A percentile compares a stretch with the other conserved stretches of the same genome.
phyloP scores from a whole-genome alignment of 2,888 invertebrate genomes.

The Hyposoter didymator region DNA sequence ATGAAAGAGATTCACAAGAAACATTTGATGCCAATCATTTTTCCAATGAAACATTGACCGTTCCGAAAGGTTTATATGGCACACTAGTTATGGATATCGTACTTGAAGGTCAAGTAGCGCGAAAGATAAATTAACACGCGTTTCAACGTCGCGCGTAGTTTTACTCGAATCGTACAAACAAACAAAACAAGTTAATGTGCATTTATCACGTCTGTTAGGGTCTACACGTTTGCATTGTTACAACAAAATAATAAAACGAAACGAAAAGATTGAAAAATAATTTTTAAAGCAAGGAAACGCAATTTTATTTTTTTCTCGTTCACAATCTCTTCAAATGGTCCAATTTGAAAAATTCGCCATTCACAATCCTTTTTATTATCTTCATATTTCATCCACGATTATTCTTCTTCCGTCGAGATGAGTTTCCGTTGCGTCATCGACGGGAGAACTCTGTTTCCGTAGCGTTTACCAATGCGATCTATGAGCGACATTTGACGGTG shows the following conservation, averaged over 20 bases:
- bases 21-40: constrained; percentile 14
- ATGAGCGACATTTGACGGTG: constrained; percentile 80
- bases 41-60: constrained; percentile 24
- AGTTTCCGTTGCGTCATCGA: constrained; percentile 75
- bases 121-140: constrained; percentile 36
- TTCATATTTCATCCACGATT: constrained; percentile 12
- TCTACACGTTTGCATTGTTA: constrained; percentile 71
- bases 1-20: neutral
- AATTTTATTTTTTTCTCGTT: neutral
- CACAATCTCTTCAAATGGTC: neutral
- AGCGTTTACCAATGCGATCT: constrained; percentile 80
- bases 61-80: constrained; percentile 34
- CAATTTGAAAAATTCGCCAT: constrained; percentile 4
- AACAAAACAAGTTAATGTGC: constrained; percentile 70
- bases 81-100: constrained; percentile 36
- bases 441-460: constrained; percentile 80
- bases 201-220: constrained; percentile 71
- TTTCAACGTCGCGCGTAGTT: constrained; percentile 51
- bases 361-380: constrained; percentile 43
- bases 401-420: constrained; percentile 59
- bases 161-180: constrained; percentile 61
- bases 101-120: neutral
- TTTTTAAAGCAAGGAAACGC: constrained; percentile 18
- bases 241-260: constrained; percentile 64
- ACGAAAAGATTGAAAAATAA: constrained; percentile 38